phyloP scores from a whole-genome alignment of 2,797 vertebrate species.

The Pristis pectinata region DNA sequence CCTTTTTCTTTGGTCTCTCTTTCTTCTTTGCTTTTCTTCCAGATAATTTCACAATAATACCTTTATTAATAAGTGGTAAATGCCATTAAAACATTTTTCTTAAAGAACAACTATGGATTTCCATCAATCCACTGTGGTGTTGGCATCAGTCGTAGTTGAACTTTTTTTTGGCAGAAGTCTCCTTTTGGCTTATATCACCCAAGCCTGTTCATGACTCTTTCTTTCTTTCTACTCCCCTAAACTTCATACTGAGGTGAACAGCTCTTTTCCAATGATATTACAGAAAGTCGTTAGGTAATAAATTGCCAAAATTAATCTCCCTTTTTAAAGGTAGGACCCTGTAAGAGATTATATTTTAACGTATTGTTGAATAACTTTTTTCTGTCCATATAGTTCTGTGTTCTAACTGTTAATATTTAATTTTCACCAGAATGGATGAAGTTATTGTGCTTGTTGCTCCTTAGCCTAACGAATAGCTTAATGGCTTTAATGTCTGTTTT shows the following conservation, averaged over 20 bases:
- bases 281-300: neutral
- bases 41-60: neutral
- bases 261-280: neutral
- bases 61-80: neutral
- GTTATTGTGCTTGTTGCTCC: neutral
- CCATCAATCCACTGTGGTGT: neutral
- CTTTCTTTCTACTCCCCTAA: neutral
- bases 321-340: too few relatives aligned
- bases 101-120: conserved; percentile 1
- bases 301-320: neutral
- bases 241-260: neutral
- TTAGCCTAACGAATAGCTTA: neutral
- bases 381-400: neutral
- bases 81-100: neutral
- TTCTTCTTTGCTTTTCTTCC: neutral
- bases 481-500: neutral
- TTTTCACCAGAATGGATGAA: neutral
- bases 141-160: neutral
- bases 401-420: neutral
- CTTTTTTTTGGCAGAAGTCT: neutral
- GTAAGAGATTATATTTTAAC: neutral
- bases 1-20: neutral
- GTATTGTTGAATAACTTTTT: neutral
- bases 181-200: neutral
- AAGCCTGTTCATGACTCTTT: neutral